Evolutionary conservation across 2,888 invertebrate species (phyloP), one percentile per base, ranked within the genome.

Genomic region (Netelia fuscicornis): DNA sequence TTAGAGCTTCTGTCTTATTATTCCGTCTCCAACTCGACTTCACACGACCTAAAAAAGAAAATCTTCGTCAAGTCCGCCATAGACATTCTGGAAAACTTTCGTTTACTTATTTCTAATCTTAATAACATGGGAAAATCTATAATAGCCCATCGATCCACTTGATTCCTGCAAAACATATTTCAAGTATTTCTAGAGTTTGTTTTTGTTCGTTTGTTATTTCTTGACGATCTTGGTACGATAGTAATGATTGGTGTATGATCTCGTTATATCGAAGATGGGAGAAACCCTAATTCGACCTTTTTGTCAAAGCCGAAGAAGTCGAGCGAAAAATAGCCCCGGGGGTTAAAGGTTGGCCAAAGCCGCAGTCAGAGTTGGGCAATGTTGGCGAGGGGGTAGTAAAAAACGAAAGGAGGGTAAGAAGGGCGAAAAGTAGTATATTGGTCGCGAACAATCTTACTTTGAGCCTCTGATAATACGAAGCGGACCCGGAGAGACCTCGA

Each of bases 381-480:
- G 48, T 13, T 10, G 17, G 58, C 9, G 13, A 78, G 54, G 58
- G 74, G 78, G 60, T 71, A 71, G 68, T 75, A 65, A 17, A 62
- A 58, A 74, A n/a, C 42, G 71, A 76, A 74, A 71, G 65, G 70
- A 67, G 68, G 60, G 84, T 76, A 83, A 80, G 78, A 84, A 75
- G 84, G 83, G 30, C 23, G 20, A 65, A 72, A 81, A 76, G 58
- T 86, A 79, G 71, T 60, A 20, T 60, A 42, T 79, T 84, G 76
- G 67, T 77, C 81, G 77, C 42, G 60, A 62, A 82, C 90, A 90
- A 91, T 91, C 89, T 89, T 89, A 87, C 88, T 90, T 87, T 83
- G 89, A 90, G 88, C 89, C 89, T 89, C 87, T 89, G 88, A 90
- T 90, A 89, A 90, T 91, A 87, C 87, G 86, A 77, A 71, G 68